These are phyloP conservation scores for Salvelinus namaycush DNA, from an alignment of 2,113 vertebrate species.

Conservation along the genomic window DNA sequence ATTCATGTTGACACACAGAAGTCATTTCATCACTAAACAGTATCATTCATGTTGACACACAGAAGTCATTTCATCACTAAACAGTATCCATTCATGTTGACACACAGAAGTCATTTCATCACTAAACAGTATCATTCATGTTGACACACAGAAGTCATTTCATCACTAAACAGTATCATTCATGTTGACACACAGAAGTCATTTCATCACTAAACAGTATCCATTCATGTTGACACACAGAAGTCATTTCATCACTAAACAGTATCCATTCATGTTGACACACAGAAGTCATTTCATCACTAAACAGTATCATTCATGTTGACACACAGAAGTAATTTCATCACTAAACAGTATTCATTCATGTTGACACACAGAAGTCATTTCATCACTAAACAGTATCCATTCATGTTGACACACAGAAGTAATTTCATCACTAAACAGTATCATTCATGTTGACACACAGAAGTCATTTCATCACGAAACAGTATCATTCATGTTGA, in stretches of 20 bases:
- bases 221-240: slow-evolving; percentile 63
- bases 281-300: too few relatives aligned
- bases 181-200: slow-evolving; percentile 53
- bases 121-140: slow-evolving; percentile 69
- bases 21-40: slow-evolving; percentile 73
- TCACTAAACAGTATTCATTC: slow-evolving; percentile 73
- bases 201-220: too few relatives aligned
- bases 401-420: slow-evolving; percentile 52
- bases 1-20: slow-evolving; percentile 54
- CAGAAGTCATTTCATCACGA: too few relatives aligned
- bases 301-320: slow-evolving; percentile 2
- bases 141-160: slow-evolving; percentile 36
- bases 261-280: slow-evolving; percentile 61
- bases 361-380: slow-evolving; percentile 34
- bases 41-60: slow-evolving; percentile 58
- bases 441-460: slow-evolving; percentile 59
- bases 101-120: slow-evolving; percentile 72
- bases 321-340: slow-evolving; percentile 63
- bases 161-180: too few relatives aligned
- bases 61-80: too few relatives aligned
- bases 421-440: slow-evolving; percentile 74
- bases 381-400: too few relatives aligned
- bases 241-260: slow-evolving; percentile 75
- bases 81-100: slow-evolving; percentile 37
- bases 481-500: slow-evolving; percentile 36